Base-by-base conservation (phyloP, 2,888 invertebrate genomes). In the Apodemia hepburni region DNA sequence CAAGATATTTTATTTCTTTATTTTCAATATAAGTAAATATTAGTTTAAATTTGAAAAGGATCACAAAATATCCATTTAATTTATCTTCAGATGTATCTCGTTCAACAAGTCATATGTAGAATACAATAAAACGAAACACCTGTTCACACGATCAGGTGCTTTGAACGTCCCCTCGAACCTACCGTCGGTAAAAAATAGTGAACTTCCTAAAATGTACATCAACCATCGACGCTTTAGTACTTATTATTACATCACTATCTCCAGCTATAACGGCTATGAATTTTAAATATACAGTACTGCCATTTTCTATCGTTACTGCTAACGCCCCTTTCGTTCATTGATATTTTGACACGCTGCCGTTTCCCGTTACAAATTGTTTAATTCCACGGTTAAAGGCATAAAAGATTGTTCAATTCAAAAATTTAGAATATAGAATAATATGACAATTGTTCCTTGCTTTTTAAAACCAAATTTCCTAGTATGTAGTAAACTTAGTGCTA, bases 111-210 rank as follows among this genome's bases (percentile, higher is more conserved):
- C 69, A 64, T 69, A 62, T 73, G 71, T 73, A 63, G 62, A 68
- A 33, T 65, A 61, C 58, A 64, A 68, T 66, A 63, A 61, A 68
- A 72, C 70, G 65, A 62, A 69, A 72, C 82, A 82, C 82, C 82
- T 83, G 82, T 83, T 79, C 61, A 72, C 67, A 64, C 72, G 79
- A 76, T 82, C 82, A 82, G 82, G 82, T 83, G 82, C 79, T 74
- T 72, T 59, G 65, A 72, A 73, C 66, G 64, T 70, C 69, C 72
- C 71, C 70, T 71, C 27, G 27, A 54, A n/a, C 38, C 49, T 59
- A 57, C 67, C 68, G 69, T 71, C 65, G 63, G 59, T 60, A 59
- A 67, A 65, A 38, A 60, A 59, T 35, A 29, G 8, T 6, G n/a
- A 15, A 51, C 17, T 5, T 45, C 3, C 42, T 62, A 27, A 60